phyloP scores from a whole-genome alignment of 2,888 invertebrate genomes.

The Chirona hameri region DNA sequence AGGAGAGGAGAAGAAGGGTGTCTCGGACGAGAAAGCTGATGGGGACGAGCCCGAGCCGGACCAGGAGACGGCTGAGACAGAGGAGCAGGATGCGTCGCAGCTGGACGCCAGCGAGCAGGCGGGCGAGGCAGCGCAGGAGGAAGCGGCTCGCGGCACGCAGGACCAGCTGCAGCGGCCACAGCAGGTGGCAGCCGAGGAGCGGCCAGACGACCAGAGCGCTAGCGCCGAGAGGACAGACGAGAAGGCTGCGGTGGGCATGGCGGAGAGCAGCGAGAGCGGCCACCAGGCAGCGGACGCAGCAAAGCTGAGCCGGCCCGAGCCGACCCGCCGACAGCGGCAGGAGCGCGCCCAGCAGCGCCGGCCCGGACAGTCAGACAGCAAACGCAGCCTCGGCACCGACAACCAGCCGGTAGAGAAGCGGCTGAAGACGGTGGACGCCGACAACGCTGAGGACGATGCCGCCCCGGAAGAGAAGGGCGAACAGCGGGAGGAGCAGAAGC shows the following conservation, averaged over 20 bases:
- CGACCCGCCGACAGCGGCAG: conserved; percentile 36
- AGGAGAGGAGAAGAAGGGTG: conserved; percentile 44
- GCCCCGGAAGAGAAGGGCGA: conserved; percentile 43
- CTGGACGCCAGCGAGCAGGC: conserved; percentile 39
- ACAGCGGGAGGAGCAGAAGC: conserved; percentile 31
- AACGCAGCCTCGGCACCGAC: conserved; percentile 51
- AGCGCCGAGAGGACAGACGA: conserved; percentile 40
- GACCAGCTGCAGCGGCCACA: not conserved
- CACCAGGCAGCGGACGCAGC: conserved; percentile 37
- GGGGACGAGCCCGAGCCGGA: too few relatives aligned
- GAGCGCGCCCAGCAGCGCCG: conserved; percentile 38
- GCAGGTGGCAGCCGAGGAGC: not conserved
- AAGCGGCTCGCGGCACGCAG: conserved; percentile 31
- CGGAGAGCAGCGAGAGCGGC: conserved; percentile 48
- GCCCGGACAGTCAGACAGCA: conserved; percentile 35
- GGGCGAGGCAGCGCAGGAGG: conserved; percentile 40
- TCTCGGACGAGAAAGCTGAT: not conserved
- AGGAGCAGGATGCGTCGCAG: conserved; percentile 38
- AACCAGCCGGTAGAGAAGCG: conserved; percentile 5
- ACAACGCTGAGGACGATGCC: conserved; percentile 40
- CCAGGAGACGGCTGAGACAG: conserved; percentile 36
- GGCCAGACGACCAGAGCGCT: not conserved
- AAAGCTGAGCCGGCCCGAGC: conserved; percentile 38
- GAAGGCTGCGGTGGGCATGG: conserved; percentile 47
- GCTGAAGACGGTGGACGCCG: conserved; percentile 44